Conservation (phyloP, 2,888 invertebrate genomes). For the Malacosoma neustria region DNA sequence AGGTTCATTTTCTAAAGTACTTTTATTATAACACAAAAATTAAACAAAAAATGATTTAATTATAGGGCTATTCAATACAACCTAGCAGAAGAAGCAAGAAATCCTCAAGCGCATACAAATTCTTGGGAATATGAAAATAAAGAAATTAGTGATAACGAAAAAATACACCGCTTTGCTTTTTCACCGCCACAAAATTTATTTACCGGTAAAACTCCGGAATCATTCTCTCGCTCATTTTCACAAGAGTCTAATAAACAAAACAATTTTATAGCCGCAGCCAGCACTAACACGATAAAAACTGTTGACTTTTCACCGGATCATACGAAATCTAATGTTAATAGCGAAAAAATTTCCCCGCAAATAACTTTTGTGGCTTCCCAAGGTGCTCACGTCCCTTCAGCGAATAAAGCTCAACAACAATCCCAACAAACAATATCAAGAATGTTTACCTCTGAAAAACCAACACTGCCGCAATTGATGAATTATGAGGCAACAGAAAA, state of each 20-base stretch:
- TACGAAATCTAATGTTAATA: constrained; percentile 39
- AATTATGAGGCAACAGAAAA: constrained; percentile 59
- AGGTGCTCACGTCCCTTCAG: constrained; percentile 53
- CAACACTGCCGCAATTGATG: constrained; percentile 52
- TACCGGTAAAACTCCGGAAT: constrained; percentile 62
- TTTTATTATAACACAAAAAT: too few relatives aligned
- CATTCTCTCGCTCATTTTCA: constrained; percentile 55
- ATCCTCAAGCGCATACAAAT: constrained; percentile 40
- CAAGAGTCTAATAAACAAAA: constrained; percentile 40
- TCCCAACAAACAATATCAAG: constrained; percentile 40
- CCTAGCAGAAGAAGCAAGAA: constrained; percentile 63
- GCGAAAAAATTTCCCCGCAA: constrained; percentile 54
- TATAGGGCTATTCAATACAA: constrained; percentile 61
- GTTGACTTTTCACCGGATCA: constrained; percentile 41
- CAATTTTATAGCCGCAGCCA: constrained; percentile 41
- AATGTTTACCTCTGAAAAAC: constrained; percentile 45
- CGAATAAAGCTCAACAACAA: constrained; percentile 32
- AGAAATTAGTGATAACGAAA: constrained; percentile 34
- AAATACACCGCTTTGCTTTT: constrained; percentile 24
- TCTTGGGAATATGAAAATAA: constrained; percentile 45
- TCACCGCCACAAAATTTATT: constrained; percentile 43
- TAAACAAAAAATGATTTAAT: too few relatives aligned
- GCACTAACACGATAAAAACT: constrained; percentile 24
- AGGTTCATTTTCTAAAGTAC: too few relatives aligned
- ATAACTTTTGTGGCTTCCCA: constrained; percentile 65